phyloP scores from a whole-genome alignment of 2,797 vertebrate species.

The Eurystomus glaucurus region DNA sequence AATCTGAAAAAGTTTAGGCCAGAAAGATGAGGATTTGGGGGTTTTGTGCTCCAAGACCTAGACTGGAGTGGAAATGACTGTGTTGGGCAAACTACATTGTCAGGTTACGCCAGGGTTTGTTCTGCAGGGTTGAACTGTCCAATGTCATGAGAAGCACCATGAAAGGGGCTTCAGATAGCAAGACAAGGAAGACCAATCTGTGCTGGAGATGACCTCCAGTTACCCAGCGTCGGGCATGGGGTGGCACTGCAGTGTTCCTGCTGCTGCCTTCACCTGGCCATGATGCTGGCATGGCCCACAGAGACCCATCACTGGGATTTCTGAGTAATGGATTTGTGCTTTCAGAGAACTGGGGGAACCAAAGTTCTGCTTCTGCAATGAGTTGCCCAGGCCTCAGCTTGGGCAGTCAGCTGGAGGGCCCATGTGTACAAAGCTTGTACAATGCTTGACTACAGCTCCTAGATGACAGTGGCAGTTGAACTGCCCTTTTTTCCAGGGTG shows the following conservation, averaged over 20 bases:
- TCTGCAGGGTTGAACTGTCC: background rate
- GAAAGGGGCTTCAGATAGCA: background rate
- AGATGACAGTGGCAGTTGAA: background rate
- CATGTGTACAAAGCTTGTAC: background rate
- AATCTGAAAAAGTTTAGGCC: background rate
- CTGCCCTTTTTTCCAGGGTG: background rate
- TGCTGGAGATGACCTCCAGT: background rate
- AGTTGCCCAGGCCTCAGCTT: background rate
- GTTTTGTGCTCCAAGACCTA: background rate
- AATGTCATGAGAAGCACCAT: background rate
- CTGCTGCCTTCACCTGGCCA: background rate
- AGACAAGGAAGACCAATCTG: background rate
- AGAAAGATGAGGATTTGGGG: background rate
- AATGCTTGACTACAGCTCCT: background rate
- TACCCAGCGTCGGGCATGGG: background rate
- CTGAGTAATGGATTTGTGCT: background rate
- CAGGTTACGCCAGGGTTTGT: background rate
- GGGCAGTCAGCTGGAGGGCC: rapidly evolving
- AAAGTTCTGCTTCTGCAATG: background rate
- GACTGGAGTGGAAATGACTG: background rate
- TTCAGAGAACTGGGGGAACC: background rate
- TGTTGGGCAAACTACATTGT: background rate
- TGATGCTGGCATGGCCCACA: rapidly evolving
- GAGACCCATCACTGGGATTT: background rate
- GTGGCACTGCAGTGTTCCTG: rapidly evolving